These are phyloP conservation scores for Monochamus alternatus DNA, from an alignment of 2,888 invertebrate species.

Conservation along the genomic window DNA sequence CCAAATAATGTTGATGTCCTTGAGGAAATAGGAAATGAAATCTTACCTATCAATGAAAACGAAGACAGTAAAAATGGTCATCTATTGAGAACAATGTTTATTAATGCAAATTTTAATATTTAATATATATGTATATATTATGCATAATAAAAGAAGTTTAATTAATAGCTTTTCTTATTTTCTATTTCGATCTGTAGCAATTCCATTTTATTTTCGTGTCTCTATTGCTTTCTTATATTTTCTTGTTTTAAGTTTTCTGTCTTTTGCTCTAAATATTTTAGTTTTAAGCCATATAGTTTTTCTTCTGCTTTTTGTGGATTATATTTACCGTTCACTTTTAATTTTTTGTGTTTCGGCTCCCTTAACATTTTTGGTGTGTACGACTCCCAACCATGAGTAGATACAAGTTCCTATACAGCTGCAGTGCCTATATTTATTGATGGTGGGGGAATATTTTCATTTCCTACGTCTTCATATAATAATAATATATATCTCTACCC, in stretches of 20 bases:
- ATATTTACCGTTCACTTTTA: background rate
- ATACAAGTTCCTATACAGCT: background rate
- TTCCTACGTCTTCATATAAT: too few relatives aligned
- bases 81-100: constrained; percentile 7
- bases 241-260: background rate
- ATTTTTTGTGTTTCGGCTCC: constrained; percentile 3
- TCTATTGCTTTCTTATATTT: background rate
- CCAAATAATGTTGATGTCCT: too few relatives aligned
- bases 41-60: constrained; percentile 2
- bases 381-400: background rate
- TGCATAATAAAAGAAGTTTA: too few relatives aligned
- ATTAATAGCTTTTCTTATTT: background rate
- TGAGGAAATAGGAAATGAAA: background rate
- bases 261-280: background rate
- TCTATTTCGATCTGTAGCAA: background rate
- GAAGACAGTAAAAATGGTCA: constrained; percentile 4
- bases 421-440: background rate
- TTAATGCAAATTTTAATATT: constrained; percentile 7
- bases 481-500: too few relatives aligned
- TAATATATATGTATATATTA: background rate
- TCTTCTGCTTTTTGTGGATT: constrained; percentile 8
- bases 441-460: too few relatives aligned
- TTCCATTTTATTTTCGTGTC: constrained; percentile 4
- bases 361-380: constrained; percentile 11
- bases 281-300: background rate